These are phyloP conservation scores for Perizoma affinitatum DNA, from an alignment of 2,888 invertebrate genomes.

Conservation along the genomic window DNA sequence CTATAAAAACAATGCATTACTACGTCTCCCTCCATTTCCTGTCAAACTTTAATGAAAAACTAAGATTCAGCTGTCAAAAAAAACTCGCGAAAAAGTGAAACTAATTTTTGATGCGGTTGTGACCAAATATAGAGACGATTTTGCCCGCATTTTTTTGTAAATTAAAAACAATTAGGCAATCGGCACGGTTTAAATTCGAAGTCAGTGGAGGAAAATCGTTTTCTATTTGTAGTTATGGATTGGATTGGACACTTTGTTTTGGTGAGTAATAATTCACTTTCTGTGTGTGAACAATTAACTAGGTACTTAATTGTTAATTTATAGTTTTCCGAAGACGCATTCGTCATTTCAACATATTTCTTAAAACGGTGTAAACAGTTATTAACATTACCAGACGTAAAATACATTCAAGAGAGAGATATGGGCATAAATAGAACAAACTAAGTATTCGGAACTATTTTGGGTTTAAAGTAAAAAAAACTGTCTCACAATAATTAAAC, in stretches of 20 bases:
- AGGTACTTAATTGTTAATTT: no score
- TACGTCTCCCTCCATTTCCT: constrained; percentile 21
- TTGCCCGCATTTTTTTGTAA: constrained; percentile 27
- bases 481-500: no score
- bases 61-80: constrained; percentile 2
- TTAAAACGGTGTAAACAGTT: no score
- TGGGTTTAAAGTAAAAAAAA: no score
- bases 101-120: constrained; percentile 17
- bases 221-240: constrained; percentile 18
- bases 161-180: constrained; percentile 23
- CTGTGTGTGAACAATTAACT: neutral
- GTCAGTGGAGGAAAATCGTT: constrained; percentile 7
- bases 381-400: no score
- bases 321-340: no score
- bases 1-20: constrained; percentile 25
- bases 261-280: constrained; percentile 8
- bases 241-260: constrained; percentile 21
- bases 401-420: no score
- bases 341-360: no score
- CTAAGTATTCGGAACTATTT: no score
- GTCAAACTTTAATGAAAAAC: constrained; percentile 20
- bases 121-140: constrained; percentile 16
- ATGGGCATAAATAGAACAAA: no score
- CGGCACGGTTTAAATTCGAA: constrained; percentile 23
- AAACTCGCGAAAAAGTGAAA: constrained; percentile 25